A percentile compares a stretch with the other conserved stretches of the same genome.
phyloP scores from a whole-genome alignment of 2,888 invertebrate genomes.

The Lasioglossum pauxillum region DNA sequence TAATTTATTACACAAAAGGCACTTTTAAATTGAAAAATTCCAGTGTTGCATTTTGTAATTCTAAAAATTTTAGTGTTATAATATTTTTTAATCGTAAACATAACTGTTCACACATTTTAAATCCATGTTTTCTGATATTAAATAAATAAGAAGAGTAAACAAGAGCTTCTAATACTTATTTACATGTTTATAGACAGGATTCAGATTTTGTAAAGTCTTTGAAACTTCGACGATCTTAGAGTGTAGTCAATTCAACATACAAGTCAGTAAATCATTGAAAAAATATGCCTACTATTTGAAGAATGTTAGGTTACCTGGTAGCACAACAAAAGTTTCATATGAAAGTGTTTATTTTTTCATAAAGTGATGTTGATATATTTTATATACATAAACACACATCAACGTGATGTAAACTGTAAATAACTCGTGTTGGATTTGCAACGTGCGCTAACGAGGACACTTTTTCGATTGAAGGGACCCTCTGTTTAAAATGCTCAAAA shows the following conservation, averaged over 20 bases:
- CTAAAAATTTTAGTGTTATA: not conserved
- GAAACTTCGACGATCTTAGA: not conserved
- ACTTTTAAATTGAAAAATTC: not conserved
- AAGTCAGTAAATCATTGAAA: not conserved
- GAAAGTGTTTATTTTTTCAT: slow-evolving; percentile 50
- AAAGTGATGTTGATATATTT: slow-evolving; percentile 9
- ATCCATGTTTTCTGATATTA: not conserved
- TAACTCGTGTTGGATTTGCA: not conserved
- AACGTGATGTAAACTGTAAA: not conserved
- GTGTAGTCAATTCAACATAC: not conserved
- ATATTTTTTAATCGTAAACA: not conserved
- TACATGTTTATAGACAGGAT: not conserved
- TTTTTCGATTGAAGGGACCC: not conserved
- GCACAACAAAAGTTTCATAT: slow-evolving; percentile 4
- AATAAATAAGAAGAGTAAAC: not conserved
- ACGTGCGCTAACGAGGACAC: not conserved
- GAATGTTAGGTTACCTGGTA: not conserved
- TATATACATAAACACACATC: slow-evolving; percentile 26
- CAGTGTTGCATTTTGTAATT: not conserved
- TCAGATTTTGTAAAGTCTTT: not conserved
- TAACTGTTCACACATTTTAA: not conserved
- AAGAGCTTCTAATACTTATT: not conserved
- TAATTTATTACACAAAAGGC: not conserved
- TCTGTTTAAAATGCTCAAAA: not conserved
- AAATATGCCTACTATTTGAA: not conserved